Conservation (phyloP, 2,888 invertebrate species). For the Drosophila ustulata region DNA sequence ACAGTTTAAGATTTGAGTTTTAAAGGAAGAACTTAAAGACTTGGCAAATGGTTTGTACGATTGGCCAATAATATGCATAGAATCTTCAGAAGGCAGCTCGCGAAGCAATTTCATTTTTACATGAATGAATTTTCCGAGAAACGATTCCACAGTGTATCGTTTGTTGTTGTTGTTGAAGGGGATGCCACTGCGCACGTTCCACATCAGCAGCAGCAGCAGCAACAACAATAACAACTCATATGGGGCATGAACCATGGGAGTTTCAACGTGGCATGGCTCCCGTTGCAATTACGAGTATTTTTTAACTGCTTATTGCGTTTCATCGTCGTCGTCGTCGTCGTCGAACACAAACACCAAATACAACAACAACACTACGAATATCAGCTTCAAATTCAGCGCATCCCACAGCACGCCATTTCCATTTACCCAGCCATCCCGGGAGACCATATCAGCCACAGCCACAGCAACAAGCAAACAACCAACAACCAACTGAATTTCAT, state of each 20-base stretch:
- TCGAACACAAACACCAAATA: slow-evolving; percentile 36
- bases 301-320: slow-evolving; percentile 82
- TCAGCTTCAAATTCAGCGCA: slow-evolving; percentile 13
- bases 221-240: slow-evolving; percentile 68
- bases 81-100: slow-evolving; percentile 31
- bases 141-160: slow-evolving; percentile 71
- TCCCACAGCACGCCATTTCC: slow-evolving; percentile 22
- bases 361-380: slow-evolving; percentile 19
- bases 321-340: slow-evolving; percentile 69
- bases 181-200: slow-evolving; percentile 69
- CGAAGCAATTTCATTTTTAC: slow-evolving; percentile 63
- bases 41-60: slow-evolving; percentile 3
- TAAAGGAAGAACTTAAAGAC: slow-evolving; percentile 19
- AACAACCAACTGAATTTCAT: slow-evolving; percentile 77
- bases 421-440: slow-evolving; percentile 32
- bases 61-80: slow-evolving; percentile 49
- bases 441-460: slow-evolving; percentile 44
- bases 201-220: slow-evolving; percentile 18
- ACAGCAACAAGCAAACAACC: slow-evolving; percentile 75
- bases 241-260: slow-evolving; percentile 67
- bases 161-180: slow-evolving; percentile 48
- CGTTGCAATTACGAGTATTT: slow-evolving; percentile 79
- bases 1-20: background rate
- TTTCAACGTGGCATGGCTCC: slow-evolving; percentile 59
- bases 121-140: slow-evolving; percentile 68